Percentiles rank a stretch among this genome's conserved stretches.
Evolutionary conservation across 2,113 vertebrate species (phyloP).

Genomic region (Gymnorhina tibicen): DNA sequence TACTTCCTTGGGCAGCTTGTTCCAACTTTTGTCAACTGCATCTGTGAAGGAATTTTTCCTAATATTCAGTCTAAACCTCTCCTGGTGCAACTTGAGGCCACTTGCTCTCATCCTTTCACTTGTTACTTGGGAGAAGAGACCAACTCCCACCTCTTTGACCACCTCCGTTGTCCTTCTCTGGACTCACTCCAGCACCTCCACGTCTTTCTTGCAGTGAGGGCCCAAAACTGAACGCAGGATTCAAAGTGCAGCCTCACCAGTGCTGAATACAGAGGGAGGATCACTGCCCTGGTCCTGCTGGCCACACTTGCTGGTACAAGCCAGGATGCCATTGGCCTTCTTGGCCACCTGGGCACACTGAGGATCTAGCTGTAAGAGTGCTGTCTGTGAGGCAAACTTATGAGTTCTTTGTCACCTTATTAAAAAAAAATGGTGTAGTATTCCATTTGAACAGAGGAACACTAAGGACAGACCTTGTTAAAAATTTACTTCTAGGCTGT

Average conservation of each 20-base stretch:
- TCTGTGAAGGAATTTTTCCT: not conserved
- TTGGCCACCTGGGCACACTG: not conserved
- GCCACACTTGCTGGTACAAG: not conserved
- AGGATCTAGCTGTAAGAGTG: not conserved
- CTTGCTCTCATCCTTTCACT: not conserved
- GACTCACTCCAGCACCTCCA: not conserved
- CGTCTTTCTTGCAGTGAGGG: no score
- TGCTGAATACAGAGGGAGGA: fast-evolving
- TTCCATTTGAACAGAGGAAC: not conserved
- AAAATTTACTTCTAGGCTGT: not conserved
- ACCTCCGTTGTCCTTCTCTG: not conserved
- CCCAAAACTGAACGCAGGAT: not conserved
- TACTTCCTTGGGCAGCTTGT: not conserved
- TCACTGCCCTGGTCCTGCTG: not conserved
- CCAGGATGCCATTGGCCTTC: not conserved
- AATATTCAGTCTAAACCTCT: not conserved
- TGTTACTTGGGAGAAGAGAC: not conserved
- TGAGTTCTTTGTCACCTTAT: fast-evolving
- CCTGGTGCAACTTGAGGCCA: fast-evolving
- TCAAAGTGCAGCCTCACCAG: fast-evolving
- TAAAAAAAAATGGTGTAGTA: not conserved
- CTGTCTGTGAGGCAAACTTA: not conserved
- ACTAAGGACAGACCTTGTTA: not conserved
- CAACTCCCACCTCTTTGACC: not conserved
- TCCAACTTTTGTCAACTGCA: not conserved